Evolutionary conservation across 1,140 invertebrate genomes (phyloP).

Genomic region (Drosophila baimaii): DNA sequence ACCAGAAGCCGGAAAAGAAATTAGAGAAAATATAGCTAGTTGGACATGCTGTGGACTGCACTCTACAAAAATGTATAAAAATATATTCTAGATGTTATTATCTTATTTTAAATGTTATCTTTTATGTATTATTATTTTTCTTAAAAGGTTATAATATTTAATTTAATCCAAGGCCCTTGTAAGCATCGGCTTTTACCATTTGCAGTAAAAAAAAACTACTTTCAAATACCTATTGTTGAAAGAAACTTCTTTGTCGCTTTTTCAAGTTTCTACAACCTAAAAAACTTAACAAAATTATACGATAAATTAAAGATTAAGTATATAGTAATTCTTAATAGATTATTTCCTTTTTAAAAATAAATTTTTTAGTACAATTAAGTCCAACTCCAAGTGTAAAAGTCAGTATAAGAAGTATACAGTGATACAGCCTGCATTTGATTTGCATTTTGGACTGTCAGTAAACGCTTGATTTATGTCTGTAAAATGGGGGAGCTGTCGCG

Average conservation of each 20-base stretch:
- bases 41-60: conserved; percentile 42
- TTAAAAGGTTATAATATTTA: no score
- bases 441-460: conserved; percentile 70
- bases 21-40: conserved; percentile 19
- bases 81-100: no score
- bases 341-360: not conserved
- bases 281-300: no score
- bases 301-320: not conserved
- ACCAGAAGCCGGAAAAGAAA: conserved; percentile 19
- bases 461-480: conserved; percentile 65
- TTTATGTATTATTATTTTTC: no score
- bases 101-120: no score
- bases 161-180: no score
- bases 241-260: no score
- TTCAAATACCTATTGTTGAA: no score
- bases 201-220: no score
- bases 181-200: no score
- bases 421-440: conserved; percentile 54
- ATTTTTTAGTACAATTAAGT: not conserved
- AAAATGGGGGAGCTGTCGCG: not conserved
- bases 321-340: not conserved
- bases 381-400: not conserved
- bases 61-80: not conserved
- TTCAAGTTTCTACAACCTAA: no score
- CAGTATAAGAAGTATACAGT: not conserved